Percentiles rank a stretch among this genome's conserved stretches.
phyloP scores from a whole-genome alignment of 2,113 vertebrate genomes.

The Anhinga anhinga region DNA sequence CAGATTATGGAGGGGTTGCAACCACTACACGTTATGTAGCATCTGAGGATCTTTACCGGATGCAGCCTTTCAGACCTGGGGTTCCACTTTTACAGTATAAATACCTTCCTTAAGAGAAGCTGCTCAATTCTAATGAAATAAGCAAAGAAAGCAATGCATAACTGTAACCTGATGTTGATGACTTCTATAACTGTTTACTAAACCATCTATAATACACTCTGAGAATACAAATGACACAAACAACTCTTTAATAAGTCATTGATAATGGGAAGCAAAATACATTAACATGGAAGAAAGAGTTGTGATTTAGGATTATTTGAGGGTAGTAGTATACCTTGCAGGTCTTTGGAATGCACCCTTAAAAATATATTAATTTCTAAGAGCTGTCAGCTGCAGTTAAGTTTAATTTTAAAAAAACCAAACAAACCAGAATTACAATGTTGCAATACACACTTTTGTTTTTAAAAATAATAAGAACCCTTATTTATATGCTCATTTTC shows the following conservation, averaged over 20 bases:
- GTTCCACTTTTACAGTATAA: neutral
- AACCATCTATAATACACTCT: neutral
- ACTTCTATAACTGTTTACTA: neutral
- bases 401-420: neutral
- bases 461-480: neutral
- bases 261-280: neutral
- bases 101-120: neutral
- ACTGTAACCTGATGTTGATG: neutral
- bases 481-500: neutral
- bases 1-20: neutral
- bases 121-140: neutral
- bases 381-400: neutral
- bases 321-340: neutral
- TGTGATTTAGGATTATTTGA: neutral
- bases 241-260: slow-evolving; percentile 1
- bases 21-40: neutral
- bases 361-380: neutral
- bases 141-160: neutral
- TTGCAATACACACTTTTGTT: neutral
- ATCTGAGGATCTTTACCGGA: neutral
- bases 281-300: neutral
- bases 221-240: neutral
- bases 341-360: neutral
- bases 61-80: neutral
- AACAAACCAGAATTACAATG: neutral